phyloP scores from a whole-genome alignment of 2,797 vertebrate species.

The Cyclura pinguis region DNA sequence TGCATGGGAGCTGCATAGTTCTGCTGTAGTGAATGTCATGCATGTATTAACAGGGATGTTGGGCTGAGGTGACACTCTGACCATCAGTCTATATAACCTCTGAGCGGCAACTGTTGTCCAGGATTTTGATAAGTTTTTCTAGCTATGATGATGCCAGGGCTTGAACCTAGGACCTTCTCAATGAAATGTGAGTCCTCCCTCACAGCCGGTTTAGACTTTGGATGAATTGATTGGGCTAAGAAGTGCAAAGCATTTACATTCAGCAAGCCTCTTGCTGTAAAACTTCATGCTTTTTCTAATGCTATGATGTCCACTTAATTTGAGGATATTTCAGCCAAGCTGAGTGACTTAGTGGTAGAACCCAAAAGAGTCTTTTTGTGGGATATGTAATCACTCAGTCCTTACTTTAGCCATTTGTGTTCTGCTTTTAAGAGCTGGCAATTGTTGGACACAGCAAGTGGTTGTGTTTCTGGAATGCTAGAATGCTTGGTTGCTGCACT shows the following conservation, averaged over 20 bases:
- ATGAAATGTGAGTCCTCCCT: too few species aligned
- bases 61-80: too few species aligned
- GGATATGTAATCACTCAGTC: not conserved
- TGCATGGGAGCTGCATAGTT: too few species aligned
- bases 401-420: not conserved
- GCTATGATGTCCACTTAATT: not conserved
- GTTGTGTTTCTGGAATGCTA: not conserved
- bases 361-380: not conserved
- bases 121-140: too few species aligned
- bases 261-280: not conserved
- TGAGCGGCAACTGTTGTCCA: too few species aligned
- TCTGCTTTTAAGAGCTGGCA: not conserved
- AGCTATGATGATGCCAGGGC: too few species aligned
- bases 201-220: not conserved
- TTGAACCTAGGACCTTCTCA: too few species aligned
- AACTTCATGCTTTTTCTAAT: not conserved
- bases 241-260: not conserved
- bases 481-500: not conserved
- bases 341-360: not conserved
- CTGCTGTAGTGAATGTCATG: too few species aligned
- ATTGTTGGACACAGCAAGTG: not conserved
- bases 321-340: not conserved
- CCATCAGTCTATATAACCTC: too few species aligned
- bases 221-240: not conserved
- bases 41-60: too few species aligned